Conservation (phyloP, 1,140 invertebrate genomes). For the Lepidurus arcticus region DNA sequence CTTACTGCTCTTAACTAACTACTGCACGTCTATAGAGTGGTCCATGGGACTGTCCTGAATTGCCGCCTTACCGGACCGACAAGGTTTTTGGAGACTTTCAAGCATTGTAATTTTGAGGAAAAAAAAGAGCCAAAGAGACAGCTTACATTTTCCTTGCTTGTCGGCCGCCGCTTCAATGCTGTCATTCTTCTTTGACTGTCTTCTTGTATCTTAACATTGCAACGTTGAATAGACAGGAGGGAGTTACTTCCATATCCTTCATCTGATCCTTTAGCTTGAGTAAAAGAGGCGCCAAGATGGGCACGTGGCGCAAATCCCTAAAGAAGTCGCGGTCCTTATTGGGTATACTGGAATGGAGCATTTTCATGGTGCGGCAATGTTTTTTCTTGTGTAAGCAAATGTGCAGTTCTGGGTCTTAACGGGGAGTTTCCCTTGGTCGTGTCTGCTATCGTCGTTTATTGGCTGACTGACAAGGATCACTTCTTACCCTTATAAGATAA, state of each 20-base stretch:
- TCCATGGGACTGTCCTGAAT: neutral
- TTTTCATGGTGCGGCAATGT: neutral
- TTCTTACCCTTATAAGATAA: too few species aligned
- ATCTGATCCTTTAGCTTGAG: neutral
- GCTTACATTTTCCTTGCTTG: neutral
- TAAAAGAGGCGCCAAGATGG: neutral
- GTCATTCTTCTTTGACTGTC: neutral
- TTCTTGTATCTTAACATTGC: neutral
- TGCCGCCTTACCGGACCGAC: neutral
- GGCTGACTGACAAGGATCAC: too few species aligned
- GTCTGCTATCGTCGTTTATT: too few species aligned
- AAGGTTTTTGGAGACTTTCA: neutral
- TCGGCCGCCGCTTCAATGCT: neutral
- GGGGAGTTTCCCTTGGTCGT: neutral
- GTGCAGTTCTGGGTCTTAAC: neutral
- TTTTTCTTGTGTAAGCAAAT: neutral
- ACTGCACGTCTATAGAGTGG: neutral
- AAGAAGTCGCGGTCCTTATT: neutral
- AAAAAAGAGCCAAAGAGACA: neutral
- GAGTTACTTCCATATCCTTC: constrained; percentile 5
- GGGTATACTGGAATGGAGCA: neutral
- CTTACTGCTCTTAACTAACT: neutral
- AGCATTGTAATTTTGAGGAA: neutral
- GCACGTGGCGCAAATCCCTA: neutral
- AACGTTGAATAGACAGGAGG: neutral